Evolutionary conservation across 2,113 vertebrate genomes (phyloP), one percentile per base, ranked within the genome.

Genomic region (Anarhynchus alexandrinus): DNA sequence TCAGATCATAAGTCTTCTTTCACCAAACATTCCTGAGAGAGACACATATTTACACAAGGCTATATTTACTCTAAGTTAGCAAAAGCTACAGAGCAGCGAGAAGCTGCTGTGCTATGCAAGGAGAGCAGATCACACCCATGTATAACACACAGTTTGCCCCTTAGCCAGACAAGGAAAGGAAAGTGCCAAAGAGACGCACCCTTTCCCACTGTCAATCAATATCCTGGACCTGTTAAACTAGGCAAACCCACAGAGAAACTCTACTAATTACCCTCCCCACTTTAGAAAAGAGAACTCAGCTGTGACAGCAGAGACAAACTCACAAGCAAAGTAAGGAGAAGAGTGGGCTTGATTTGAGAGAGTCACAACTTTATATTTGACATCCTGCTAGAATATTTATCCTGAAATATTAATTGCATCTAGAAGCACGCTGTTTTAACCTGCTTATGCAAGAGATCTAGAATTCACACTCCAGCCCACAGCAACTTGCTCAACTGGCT

Each of bases 151-250:
- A 86, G 59, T 27, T 76, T 91, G 92, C 86, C 95, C 95, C 95
- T 85, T 8, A 87, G 95, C 94, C 95, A 96, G 96, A 83, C 88
- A 82, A 84, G 93, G 88, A 78, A 95, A 94, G 80, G 80, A 93
- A 94, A 95, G 93, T 82, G 95, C 94, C 90, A 93, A 76, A 65
- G 29, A 81, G 90, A 77, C 93, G 2, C 91, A 20, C 96, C 96
- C 92, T 94, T 86, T 58, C 61, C 82, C 91, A 3, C 80, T 95
- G 94, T 93, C 96, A 94, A 18, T 97, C 96, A 95, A 90, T 93
- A 47, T 19, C 91, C 91, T 17, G 29, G 74, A 94, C 93, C 81
- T 93, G 84, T 55, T 76, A 67, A 96, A 96, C 84, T 22, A 65
- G 94, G 95, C 78, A 97, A 96, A 95, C 66, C 62, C 82, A 85